Conservation (phyloP, 2,113 vertebrate genomes). For the Symphodus melops region DNA sequence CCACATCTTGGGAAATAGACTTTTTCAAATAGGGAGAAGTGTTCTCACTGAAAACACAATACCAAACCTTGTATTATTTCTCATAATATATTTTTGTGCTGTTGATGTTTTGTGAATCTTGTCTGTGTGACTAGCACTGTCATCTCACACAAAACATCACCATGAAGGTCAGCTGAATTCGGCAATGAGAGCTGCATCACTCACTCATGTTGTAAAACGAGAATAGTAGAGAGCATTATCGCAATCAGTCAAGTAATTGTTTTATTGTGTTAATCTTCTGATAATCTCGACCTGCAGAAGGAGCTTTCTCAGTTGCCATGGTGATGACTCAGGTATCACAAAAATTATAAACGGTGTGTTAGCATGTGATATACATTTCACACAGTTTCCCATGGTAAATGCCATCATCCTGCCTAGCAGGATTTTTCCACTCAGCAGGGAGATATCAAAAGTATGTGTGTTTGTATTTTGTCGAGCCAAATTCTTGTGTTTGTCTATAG, state of each 20-base stretch:
- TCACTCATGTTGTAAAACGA: background rate
- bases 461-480: no score
- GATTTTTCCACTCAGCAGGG: no score
- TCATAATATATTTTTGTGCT: background rate
- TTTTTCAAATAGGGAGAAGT: background rate
- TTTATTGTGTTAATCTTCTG: background rate
- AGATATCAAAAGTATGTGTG: no score
- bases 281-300: background rate
- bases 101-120: background rate
- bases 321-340: background rate
- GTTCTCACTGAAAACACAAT: background rate
- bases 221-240: background rate
- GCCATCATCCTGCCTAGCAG: no score
- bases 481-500: no score
- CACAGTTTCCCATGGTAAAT: no score
- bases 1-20: background rate
- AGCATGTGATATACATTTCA: no score
- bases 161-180: constrained; percentile 11
- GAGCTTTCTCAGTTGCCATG: background rate
- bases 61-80: background rate
- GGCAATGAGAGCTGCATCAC: background rate
- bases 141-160: background rate
- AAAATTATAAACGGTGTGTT: no score
- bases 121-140: background rate
- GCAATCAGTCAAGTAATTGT: background rate